These are phyloP conservation scores for Leptatherina wallacei DNA, from an alignment of 2,797 vertebrate species.

Conservation along the genomic window DNA sequence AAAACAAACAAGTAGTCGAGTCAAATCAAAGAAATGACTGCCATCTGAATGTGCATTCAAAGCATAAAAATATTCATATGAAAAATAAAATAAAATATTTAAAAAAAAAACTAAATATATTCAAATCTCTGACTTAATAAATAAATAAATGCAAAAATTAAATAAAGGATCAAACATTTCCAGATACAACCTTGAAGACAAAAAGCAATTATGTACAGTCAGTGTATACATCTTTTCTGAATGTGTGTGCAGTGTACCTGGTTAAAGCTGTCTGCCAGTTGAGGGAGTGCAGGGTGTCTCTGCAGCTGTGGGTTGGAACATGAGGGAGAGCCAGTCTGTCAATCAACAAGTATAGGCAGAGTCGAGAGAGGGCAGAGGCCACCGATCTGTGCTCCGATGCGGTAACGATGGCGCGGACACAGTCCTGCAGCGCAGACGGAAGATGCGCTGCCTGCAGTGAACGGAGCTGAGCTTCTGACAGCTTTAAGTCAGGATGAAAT, in stretches of 20 bases:
- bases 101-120: too few species aligned
- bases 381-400: slow-evolving; percentile 89
- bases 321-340: slow-evolving; percentile 87
- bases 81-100: background rate
- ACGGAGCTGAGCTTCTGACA: slow-evolving; percentile 85
- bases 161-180: background rate
- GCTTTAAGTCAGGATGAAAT: slow-evolving; percentile 84
- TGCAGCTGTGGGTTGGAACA: slow-evolving; percentile 73
- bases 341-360: slow-evolving; percentile 90
- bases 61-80: background rate
- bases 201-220: background rate
- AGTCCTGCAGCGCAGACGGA: slow-evolving; percentile 85
- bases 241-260: slow-evolving; percentile 80
- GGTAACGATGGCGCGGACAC: slow-evolving; percentile 83
- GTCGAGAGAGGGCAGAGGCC: slow-evolving; percentile 86
- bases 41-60: background rate
- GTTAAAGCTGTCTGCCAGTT: slow-evolving; percentile 87
- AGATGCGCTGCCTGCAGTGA: slow-evolving; percentile 81
- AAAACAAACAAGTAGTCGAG: background rate
- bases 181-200: background rate
- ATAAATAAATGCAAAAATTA: background rate
- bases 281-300: slow-evolving; percentile 79
- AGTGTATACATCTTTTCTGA: background rate
- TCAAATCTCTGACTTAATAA: background rate
- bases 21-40: background rate